phyloP scores from a whole-genome alignment of 2,888 invertebrate species.

The Holacanthella duospinosa region DNA sequence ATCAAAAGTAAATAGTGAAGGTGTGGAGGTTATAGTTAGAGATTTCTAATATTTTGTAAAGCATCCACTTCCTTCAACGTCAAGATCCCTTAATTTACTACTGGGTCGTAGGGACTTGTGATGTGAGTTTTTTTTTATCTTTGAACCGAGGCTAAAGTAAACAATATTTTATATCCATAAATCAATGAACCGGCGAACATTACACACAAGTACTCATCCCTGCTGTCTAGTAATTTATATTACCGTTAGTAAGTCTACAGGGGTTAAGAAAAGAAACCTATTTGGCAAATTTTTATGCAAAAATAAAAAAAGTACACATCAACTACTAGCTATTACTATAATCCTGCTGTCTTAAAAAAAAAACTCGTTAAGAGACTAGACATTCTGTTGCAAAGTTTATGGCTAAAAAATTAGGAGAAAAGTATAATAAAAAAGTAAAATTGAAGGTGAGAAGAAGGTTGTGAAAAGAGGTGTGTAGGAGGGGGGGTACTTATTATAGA shows the following conservation, averaged over 20 bases:
- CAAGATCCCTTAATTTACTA: not conserved
- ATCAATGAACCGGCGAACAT: no score
- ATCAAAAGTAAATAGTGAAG: not conserved
- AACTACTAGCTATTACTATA: no score
- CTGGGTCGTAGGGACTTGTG: not conserved
- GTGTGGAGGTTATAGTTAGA: not conserved
- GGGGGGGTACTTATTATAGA: not conserved
- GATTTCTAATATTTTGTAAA: not conserved
- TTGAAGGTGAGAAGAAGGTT: not conserved
- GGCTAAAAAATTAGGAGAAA: not conserved
- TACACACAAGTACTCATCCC: not conserved
- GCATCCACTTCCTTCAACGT: not conserved
- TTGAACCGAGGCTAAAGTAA: not conserved
- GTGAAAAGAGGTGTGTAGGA: not conserved
- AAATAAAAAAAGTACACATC: no score
- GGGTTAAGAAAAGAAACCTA: not conserved
- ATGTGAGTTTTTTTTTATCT: not conserved
- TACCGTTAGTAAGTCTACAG: not conserved
- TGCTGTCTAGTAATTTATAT: not conserved
- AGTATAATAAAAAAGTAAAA: not conserved
- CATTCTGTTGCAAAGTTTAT: not conserved
- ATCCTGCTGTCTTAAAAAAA: no score
- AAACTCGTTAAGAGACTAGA: not conserved
- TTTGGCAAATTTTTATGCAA: not conserved
- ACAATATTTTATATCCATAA: not conserved